Conservation (phyloP, 2,888 invertebrate genomes). For the Balanococcus diminutus region DNA sequence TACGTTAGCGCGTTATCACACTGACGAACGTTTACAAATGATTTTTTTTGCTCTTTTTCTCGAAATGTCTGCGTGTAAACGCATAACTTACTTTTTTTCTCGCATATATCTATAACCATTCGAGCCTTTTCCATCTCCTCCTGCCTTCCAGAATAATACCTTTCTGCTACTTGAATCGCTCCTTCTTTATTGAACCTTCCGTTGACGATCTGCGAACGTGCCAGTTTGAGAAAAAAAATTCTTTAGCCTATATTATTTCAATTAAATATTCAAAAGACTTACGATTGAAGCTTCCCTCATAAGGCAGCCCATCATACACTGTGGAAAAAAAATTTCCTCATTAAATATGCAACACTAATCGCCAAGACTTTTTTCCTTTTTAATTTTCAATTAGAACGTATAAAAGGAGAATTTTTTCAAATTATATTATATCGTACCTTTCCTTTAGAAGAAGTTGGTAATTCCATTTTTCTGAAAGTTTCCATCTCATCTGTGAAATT, state of each 20-base stretch:
- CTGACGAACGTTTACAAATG: slow-evolving; percentile 8
- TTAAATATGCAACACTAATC: background rate
- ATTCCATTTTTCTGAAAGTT: slow-evolving; percentile 55
- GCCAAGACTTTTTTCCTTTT: background rate
- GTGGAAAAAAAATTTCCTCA: background rate
- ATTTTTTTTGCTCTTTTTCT: background rate
- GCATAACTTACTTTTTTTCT: slow-evolving; percentile 47
- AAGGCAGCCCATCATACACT: slow-evolving; percentile 57
- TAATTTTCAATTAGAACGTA: background rate
- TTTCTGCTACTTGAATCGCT: slow-evolving; percentile 52
- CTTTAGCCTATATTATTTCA: background rate
- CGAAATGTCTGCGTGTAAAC: background rate
- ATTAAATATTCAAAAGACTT: slow-evolving; percentile 44
- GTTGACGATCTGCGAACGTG: slow-evolving; percentile 47
- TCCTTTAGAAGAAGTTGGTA: slow-evolving; percentile 55
- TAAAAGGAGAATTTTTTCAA: slow-evolving; percentile 18
- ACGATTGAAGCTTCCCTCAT: slow-evolving; percentile 57
- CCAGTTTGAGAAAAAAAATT: background rate
- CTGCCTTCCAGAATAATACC: slow-evolving; percentile 53
- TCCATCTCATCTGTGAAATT: slow-evolving; percentile 54
- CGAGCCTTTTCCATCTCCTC: slow-evolving; percentile 54
- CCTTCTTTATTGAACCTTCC: slow-evolving; percentile 55
- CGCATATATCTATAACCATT: slow-evolving; percentile 54
- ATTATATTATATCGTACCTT: slow-evolving; percentile 42
- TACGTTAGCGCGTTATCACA: slow-evolving; percentile 25